Conservation (phyloP, 2,797 vertebrate genomes). For the Leptoclinus maculatus region DNA sequence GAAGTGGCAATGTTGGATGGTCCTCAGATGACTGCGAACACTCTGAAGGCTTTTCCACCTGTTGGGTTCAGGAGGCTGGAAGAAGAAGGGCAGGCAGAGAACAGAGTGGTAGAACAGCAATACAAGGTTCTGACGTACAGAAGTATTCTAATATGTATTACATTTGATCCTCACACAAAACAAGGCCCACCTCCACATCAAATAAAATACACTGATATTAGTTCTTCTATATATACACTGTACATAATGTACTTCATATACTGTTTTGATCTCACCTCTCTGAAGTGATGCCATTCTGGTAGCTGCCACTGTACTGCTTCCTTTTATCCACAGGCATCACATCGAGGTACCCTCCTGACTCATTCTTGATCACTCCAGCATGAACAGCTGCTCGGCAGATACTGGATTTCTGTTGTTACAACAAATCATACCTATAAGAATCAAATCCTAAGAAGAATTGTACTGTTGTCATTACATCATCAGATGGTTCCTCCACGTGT, state of each 20-base stretch:
- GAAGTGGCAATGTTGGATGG: slow-evolving; percentile 40
- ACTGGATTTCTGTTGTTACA: slow-evolving; percentile 88
- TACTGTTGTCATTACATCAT: background rate
- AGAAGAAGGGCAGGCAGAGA: slow-evolving; percentile 9
- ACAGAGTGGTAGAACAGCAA: background rate
- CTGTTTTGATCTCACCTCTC: slow-evolving; percentile 87
- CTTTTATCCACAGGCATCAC: slow-evolving; percentile 95
- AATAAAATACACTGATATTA: background rate
- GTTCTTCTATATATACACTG: background rate
- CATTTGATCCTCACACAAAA: background rate
- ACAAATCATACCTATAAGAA: background rate
- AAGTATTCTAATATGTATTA: background rate
- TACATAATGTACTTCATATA: background rate
- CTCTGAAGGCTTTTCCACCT: slow-evolving; percentile 95
- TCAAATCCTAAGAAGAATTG: background rate
- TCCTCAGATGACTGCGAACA: slow-evolving; percentile 93
- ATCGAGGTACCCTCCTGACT: slow-evolving; percentile 93
- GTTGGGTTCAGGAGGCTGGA: slow-evolving; percentile 92
- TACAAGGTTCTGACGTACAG: background rate
- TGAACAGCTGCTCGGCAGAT: slow-evolving; percentile 95
- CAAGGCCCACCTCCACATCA: background rate
- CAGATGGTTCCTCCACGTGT: background rate
- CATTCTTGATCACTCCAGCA: slow-evolving; percentile 91
- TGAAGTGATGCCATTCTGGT: slow-evolving; percentile 93
- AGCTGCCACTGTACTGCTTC: slow-evolving; percentile 88